Base-by-base conservation (phyloP, 1,140 invertebrate genomes). In the Lepidotrigona ventralis region DNA sequence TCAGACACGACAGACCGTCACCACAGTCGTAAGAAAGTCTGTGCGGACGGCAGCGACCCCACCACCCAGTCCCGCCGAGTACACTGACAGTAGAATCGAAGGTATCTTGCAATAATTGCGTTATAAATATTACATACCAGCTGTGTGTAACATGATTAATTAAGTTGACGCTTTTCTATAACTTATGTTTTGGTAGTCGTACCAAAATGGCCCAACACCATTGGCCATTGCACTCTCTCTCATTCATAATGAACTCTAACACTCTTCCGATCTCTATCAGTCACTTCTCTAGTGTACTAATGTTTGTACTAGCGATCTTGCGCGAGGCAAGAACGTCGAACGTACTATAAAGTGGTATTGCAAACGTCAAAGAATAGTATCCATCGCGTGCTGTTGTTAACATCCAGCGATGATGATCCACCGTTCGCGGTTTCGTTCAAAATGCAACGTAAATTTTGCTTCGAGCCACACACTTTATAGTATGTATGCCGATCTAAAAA, bases 91-190 rank as follows among this genome's bases (percentile, higher is more conserved):
- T 93, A 94, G 92, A 92, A 93, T 93, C 91, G 93, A 94, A 94
- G 94, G 94, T 94, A 94, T 92, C 93, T 94, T 93, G 91, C 91
- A 94, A 94, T 92, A 93, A 93, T 93, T 94, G 93, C 93, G 92
- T 94, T 93, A 93, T 93, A 90, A 87, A 91, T 92, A 93, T 94
- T 94, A 94, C 90, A 94, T 94, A 93, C 93, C 91, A 94, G 93
- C 93, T 94, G 93, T 94, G 93, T 94, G 93, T 94, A 94, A 94
- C 93, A 94, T 94, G 86, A 94, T 93, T 93, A 92, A 93, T 92
- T 94, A 92, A 92, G 91, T 93, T 93, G 91, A 92, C 85, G 92
- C 93, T 93, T 93, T 91, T 93, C 90, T 92, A 91, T 93, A 94
- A 93, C 91, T 92, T 93, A 89, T 93, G 91, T 93, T 91, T 92